A percentile compares a stretch with the other conserved stretches of the same genome.
Conservation (phyloP, 2,888 invertebrate genomes). For the Harpagoxenus sublaevis region DNA sequence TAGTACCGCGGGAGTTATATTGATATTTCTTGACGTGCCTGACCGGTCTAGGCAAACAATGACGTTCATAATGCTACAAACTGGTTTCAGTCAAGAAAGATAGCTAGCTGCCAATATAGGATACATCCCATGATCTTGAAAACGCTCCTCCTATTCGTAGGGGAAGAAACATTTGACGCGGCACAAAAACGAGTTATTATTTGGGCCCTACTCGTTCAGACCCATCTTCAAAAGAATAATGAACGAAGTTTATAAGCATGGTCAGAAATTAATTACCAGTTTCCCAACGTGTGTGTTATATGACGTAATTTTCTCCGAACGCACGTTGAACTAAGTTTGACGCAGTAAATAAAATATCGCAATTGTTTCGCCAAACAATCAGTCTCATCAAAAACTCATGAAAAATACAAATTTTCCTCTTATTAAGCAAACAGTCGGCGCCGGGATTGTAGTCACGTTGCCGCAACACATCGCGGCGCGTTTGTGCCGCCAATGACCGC, state of each 20-base stretch:
- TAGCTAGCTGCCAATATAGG: conserved; percentile 4
- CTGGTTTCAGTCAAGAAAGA: conserved; percentile 29
- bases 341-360: neutral
- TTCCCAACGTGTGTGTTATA: neutral
- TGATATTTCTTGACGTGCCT: conserved; percentile 30
- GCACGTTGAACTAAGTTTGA: neutral
- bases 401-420: conserved; percentile 8
- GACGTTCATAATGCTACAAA: conserved; percentile 16
- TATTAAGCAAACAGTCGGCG: conserved; percentile 20
- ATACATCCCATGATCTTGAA: conserved; percentile 13
- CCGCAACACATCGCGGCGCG: conserved; percentile 30
- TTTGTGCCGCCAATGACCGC: conserved; percentile 46
- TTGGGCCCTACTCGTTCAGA: neutral
- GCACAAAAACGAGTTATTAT: neutral
- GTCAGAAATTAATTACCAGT: conserved; percentile 15
- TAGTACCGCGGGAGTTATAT: conserved; percentile 3
- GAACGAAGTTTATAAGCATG: neutral
- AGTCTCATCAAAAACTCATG: neutral
- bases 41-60: conserved; percentile 33
- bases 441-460: conserved; percentile 28
- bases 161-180: neutral
- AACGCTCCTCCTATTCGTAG: conserved; percentile 7
- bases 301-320: neutral
- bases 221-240: neutral
- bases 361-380: neutral